Base-by-base conservation (phyloP, 2,888 invertebrate genomes). In the Mesoligia furuncula region DNA sequence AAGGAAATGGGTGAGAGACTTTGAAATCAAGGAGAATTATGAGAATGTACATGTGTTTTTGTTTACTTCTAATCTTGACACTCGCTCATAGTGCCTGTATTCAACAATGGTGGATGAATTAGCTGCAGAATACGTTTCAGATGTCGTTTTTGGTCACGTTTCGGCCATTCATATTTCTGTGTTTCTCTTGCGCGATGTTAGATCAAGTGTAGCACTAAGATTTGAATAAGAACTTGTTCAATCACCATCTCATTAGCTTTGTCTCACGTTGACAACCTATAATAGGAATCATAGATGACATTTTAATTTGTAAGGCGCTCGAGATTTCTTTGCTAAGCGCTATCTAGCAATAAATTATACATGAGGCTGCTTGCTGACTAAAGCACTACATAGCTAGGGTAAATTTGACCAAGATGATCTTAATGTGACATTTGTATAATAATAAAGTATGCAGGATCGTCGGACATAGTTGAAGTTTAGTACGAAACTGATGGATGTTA, bases 251-350 rank as follows among this genome's bases (percentile, higher is more conserved):
- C 36, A 66, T 51, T 9, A 51, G 24, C 48, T 51, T 51, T 27
- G 17, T 65, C 17, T 9, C 6, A 65, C 39, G 65, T 59, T 73
- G n/a, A 42, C 36, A 48, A 51, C 59, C 20, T 42, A 42, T 57
- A 51, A 73, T 80, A 45, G 24, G 0, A 59, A 73, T 73, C 79
- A 27, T 27, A 66, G n/a, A 66, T 66, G 65, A 65, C 65, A 65
- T 80, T 79, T 73, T 65, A 80, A 79, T 80, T 59, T 61, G 61
- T 9, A 31, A 5, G 9, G 20, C 31, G 4, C 9, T 31, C 20
- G 20, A 31, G 9, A 31, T 61, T 61, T 31, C n/a, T 65, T 9
- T 73, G 11, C 8, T 13, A 27, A 2, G 15, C 8, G 9, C 20
- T 20, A 20, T 36, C 11, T 45, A 36, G 15, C 7, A 62, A 42